These are phyloP conservation scores for Drosophila bifasciata DNA, from an alignment of 1,140 invertebrate genomes.

Conservation along the genomic window DNA sequence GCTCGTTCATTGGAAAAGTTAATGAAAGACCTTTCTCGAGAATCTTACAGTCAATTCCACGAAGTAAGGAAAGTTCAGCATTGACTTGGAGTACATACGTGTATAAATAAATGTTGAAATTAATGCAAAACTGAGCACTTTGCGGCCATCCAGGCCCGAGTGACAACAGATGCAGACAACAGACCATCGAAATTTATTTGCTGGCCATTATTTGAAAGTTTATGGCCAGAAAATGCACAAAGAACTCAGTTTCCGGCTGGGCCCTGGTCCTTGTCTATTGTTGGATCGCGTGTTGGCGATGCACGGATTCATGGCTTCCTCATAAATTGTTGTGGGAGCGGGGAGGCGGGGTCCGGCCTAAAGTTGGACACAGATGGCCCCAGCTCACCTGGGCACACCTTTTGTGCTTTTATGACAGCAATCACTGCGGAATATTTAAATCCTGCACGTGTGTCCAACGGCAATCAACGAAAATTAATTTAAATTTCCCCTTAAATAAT, in stretches of 20 bases:
- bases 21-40: background rate
- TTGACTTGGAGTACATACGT: slow-evolving; percentile 13
- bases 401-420: slow-evolving; percentile 46
- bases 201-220: slow-evolving; percentile 63
- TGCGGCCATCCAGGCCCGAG: background rate
- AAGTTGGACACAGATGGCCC: slow-evolving; percentile 18
- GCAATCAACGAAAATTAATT: slow-evolving; percentile 11
- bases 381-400: slow-evolving; percentile 25
- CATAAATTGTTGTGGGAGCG: slow-evolving; percentile 43
- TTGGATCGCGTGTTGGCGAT: slow-evolving; percentile 20
- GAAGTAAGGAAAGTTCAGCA: background rate
- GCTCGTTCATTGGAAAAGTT: background rate
- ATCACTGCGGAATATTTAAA: slow-evolving; percentile 29
- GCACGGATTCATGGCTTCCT: slow-evolving; percentile 57
- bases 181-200: slow-evolving; percentile 60
- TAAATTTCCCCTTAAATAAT: slow-evolving; percentile 8
- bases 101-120: slow-evolving; percentile 10
- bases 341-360: background rate
- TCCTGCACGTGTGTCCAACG: slow-evolving; percentile 10
- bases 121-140: background rate
- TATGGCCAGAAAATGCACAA: slow-evolving; percentile 64
- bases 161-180: slow-evolving; percentile 3
- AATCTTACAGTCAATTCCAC: background rate
- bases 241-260: slow-evolving; percentile 17
- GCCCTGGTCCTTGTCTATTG: slow-evolving; percentile 28